Base-by-base conservation (phyloP, 2,888 invertebrate species). In the Entomobrya multifasciata region DNA sequence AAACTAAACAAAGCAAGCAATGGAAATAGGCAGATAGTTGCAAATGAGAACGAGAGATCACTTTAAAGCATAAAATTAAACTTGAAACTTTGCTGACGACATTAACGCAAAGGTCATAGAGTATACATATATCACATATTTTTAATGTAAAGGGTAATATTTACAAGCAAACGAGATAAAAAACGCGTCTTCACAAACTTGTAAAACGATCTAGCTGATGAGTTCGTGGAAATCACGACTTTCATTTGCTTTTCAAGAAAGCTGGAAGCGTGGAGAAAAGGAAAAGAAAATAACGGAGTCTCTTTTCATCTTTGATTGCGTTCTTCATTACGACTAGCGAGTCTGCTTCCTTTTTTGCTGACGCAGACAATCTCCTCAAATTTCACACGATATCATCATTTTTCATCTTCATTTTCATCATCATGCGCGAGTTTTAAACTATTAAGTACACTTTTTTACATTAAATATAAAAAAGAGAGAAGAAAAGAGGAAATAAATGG, bases 241-340 rank as follows among this genome's bases (percentile, higher is more conserved):
- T 5, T n/a, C 15, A n/a, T 52, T 52, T n/a, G 52, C 17, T 47
- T 13, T 17, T n/a, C 1, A n/a, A n/a, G 0, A 17, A 52, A 17
- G 52, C 6, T 52, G 17, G 52, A 52, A n/a, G 17, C 52, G 10
- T 22, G 57, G 20, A 10, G 36, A 36, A 13, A 25, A 10, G n/a
- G n/a, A 13, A 57, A 57, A 22, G 57, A 1, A 57, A 57, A 57
- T 6, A 6, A 1, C 11, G 6, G 5, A 22, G 57, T n/a, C 15
- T 62, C 30, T 30, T 62, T 62, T 62, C 62, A 62, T 62, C 62
- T 62, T 30, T 25, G 36, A 36, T 25, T 62, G 62, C 8, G 15
- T n/a, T 62, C 30, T 62, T 62, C 27, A 30, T n/a, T 25, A n/a
- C 15, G 60, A 60, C 22, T 13, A 60, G 8, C 36, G 36, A 4